Conservation (phyloP, 2,113 vertebrate species). For the Oryzias melastigma region DNA sequence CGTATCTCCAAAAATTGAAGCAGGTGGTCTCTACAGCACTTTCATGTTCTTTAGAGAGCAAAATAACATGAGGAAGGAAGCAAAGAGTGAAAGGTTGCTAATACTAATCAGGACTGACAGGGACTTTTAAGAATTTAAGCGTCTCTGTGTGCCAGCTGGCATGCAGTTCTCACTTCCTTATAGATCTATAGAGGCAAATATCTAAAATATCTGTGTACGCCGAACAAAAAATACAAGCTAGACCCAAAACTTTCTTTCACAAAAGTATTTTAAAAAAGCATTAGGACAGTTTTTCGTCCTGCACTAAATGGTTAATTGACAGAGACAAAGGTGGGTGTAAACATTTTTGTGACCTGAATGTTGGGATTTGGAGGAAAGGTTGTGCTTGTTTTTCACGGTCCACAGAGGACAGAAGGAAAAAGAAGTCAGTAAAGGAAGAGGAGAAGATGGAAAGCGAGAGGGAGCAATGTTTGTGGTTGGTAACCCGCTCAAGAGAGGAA, state of each 20-base stretch:
- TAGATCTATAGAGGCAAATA: not conserved
- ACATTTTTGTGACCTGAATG: slow-evolving; percentile 20
- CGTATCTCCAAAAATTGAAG: not conserved
- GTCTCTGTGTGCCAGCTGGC: not conserved
- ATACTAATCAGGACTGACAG: slow-evolving; percentile 7
- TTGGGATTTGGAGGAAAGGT: slow-evolving; percentile 71
- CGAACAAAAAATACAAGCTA: not conserved
- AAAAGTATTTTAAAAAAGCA: too few species aligned
- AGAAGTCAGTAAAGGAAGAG: slow-evolving; percentile 60
- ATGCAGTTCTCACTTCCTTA: not conserved
- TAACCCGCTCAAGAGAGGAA: slow-evolving; percentile 71
- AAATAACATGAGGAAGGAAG: not conserved
- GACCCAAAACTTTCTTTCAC: too few species aligned
- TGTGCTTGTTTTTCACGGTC: slow-evolving; percentile 59
- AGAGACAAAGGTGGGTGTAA: slow-evolving; percentile 10
- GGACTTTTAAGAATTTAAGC: not conserved
- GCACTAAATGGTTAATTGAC: not conserved
- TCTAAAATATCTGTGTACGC: not conserved
- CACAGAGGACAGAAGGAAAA: slow-evolving; percentile 40
- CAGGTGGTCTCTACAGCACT: not conserved
- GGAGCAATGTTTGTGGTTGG: slow-evolving; percentile 82
- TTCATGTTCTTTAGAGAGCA: slow-evolving; percentile 1
- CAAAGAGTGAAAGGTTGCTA: slow-evolving; percentile 3
- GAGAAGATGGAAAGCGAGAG: slow-evolving; percentile 69
- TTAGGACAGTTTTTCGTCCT: too few species aligned